phyloP scores from a whole-genome alignment of 2,888 invertebrate species.

The Amiota minor region DNA sequence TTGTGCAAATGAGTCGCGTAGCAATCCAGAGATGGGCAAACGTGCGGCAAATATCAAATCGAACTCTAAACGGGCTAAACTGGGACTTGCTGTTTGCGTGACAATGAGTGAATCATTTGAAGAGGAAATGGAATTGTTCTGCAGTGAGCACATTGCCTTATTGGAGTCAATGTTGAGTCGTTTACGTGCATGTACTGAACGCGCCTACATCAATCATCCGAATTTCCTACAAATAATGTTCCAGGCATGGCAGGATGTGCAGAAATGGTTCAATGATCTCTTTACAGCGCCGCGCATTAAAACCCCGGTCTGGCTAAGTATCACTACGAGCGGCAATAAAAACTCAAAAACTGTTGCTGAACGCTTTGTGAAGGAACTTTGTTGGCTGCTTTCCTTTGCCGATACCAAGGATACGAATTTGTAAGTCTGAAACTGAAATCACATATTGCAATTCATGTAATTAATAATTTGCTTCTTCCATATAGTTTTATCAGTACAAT shows the following conservation, averaged over 20 bases:
- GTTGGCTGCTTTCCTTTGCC: conserved; percentile 79
- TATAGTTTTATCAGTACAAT: conserved; percentile 91
- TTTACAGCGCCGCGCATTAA: conserved; percentile 80
- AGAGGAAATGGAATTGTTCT: conserved; percentile 81
- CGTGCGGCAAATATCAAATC: conserved; percentile 54
- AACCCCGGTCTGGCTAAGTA: conserved; percentile 80
- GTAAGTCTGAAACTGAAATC: conserved; percentile 77
- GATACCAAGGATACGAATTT: conserved; percentile 93
- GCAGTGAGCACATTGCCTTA: conserved; percentile 86
- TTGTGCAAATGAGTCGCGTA: conserved; percentile 68
- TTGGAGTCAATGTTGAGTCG: conserved; percentile 83
- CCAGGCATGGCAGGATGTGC: conserved; percentile 73
- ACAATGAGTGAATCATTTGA: conserved; percentile 76
- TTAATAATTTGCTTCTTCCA: not conserved
- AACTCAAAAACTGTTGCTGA: conserved; percentile 73
- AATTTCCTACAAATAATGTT: conserved; percentile 76
- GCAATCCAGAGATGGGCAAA: conserved; percentile 72
- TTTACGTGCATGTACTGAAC: conserved; percentile 79
- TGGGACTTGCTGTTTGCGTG: conserved; percentile 81
- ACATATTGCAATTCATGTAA: not conserved
- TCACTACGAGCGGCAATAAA: conserved; percentile 73
- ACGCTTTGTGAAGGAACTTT: conserved; percentile 76
- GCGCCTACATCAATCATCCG: conserved; percentile 77
- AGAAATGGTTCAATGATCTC: conserved; percentile 79
- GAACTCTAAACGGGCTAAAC: conserved; percentile 73